Percentiles rank a stretch among this genome's conserved stretches.
Conservation (phyloP, 35 echinoderm and acorn worm species). For the Apostichopus japonicus region DNA sequence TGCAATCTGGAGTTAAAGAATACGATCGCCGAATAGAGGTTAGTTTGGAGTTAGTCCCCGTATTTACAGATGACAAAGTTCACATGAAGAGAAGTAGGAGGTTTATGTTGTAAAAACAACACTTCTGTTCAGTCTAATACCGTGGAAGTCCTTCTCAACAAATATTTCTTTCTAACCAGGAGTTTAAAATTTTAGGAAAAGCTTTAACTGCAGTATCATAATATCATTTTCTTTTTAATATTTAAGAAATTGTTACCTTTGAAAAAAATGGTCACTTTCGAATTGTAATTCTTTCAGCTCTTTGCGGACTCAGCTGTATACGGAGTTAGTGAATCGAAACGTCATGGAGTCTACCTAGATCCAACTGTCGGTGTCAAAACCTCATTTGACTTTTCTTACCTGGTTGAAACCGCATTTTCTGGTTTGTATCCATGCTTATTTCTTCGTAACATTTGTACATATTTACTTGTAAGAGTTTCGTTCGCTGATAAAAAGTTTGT, state of each 20-base stretch:
- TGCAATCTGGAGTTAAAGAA: conserved; percentile 14
- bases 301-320: conserved; percentile 13
- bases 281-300: not conserved
- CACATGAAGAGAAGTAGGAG: no score
- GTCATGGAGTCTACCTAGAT: conserved; percentile 21
- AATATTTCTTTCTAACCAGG: not conserved
- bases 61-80: not conserved
- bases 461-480: no score
- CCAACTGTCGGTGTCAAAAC: conserved; percentile 12
- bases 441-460: no score
- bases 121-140: not conserved
- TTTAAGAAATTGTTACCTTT: not conserved
- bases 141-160: not conserved
- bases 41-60: not conserved
- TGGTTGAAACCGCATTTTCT: not conserved
- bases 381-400: conserved; percentile 40
- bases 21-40: conserved; percentile 11
- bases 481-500: no score
- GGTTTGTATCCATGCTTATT: not conserved
- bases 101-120: not conserved
- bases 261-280: not conserved
- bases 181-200: not conserved
- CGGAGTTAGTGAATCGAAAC: conserved; percentile 2
- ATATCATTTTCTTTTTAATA: not conserved
- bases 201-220: not conserved